Evolutionary conservation across 2,113 vertebrate species (phyloP).

Genomic region (Brachyistius frenatus): DNA sequence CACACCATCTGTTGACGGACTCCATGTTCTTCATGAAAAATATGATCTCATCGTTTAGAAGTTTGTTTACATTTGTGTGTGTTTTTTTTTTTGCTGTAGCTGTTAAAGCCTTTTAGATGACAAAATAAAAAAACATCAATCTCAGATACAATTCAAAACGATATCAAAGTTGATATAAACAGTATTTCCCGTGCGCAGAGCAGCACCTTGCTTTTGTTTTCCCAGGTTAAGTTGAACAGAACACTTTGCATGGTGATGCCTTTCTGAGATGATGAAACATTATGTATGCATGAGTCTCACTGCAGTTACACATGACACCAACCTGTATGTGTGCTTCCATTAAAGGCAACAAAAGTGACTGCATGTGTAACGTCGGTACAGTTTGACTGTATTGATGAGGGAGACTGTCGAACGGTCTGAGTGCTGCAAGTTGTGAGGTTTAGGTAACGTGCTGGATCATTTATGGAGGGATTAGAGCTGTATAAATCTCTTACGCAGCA

Average conservation of each 20-base stretch:
- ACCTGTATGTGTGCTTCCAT: background rate
- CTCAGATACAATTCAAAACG: too few relatives aligned
- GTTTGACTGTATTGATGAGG: background rate
- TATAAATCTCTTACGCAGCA: slow-evolving; percentile 22
- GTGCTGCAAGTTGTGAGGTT: background rate
- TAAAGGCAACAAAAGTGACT: background rate
- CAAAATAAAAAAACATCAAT: too few relatives aligned
- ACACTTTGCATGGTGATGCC: too few relatives aligned
- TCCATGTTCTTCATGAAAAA: too few relatives aligned
- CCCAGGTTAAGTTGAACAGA: background rate
- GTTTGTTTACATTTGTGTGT: background rate
- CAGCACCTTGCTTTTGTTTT: too few relatives aligned
- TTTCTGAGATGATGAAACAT: background rate
- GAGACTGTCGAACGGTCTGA: background rate
- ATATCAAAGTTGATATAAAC: too few relatives aligned
- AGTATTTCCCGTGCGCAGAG: too few relatives aligned
- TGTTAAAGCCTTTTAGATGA: too few relatives aligned
- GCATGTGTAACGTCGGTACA: background rate
- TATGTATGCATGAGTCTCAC: background rate
- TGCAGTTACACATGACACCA: background rate
- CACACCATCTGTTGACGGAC: too few relatives aligned
- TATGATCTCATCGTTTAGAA: too few relatives aligned
- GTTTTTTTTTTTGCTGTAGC: background rate
- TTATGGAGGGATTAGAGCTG: slow-evolving; percentile 20
- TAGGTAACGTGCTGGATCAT: slow-evolving; percentile 19